Conservation (phyloP, 2,797 vertebrate species). For the Enteromius viviparus region DNA sequence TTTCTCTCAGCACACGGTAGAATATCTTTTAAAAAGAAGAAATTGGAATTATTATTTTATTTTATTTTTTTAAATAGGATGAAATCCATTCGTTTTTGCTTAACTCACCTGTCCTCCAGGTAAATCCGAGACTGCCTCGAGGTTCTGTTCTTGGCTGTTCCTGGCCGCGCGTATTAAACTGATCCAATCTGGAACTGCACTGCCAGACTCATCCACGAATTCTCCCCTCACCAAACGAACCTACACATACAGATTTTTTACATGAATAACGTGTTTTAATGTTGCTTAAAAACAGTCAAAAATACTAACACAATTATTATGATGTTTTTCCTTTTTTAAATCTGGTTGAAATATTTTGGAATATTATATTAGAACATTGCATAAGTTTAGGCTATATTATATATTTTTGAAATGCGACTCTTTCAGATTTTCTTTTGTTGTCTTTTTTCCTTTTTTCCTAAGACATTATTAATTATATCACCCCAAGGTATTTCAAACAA, state of each 20-base stretch:
- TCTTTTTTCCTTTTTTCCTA: neutral
- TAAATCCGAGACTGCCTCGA: slow-evolving; percentile 93
- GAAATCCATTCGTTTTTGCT: neutral
- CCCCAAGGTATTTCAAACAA: slow-evolving; percentile 62
- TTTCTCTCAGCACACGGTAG: slow-evolving; percentile 89
- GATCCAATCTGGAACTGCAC: slow-evolving; percentile 91
- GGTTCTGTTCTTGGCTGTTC: slow-evolving; percentile 92
- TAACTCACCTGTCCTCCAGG: slow-evolving; percentile 92
- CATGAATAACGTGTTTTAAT: neutral
- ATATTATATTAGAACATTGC: neutral
- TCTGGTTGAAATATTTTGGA: neutral
- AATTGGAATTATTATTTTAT: too few relatives aligned
- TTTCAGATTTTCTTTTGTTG: slow-evolving; percentile 4
- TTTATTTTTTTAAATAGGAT: neutral
- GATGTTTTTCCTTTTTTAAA: too few relatives aligned
- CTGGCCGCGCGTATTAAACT: slow-evolving; percentile 93
- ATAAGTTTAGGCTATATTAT: neutral
- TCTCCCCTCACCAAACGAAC: slow-evolving; percentile 91
- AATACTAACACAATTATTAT: neutral
- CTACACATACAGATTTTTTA: slow-evolving; percentile 65
- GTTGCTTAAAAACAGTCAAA: neutral
- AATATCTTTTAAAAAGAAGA: slow-evolving; percentile 81
- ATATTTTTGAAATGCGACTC: neutral
- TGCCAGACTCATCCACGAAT: slow-evolving; percentile 91
- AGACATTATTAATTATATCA: slow-evolving; percentile 32